Conservation (phyloP, 2,797 vertebrate genomes). For the Lepus oiostolus region DNA sequence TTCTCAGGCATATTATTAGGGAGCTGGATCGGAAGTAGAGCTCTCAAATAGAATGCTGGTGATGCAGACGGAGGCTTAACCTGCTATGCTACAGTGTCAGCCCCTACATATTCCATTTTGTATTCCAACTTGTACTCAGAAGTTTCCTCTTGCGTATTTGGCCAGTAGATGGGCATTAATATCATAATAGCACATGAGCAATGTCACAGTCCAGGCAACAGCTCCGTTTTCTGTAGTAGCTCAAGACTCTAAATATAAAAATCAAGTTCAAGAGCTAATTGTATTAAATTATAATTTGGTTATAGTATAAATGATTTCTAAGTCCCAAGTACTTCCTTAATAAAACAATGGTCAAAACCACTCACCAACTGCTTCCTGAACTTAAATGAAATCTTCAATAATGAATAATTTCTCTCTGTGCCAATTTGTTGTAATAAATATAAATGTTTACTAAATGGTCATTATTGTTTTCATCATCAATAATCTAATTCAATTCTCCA, state of each 20-base stretch:
- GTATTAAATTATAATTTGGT: conserved; percentile 74
- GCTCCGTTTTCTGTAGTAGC: background rate
- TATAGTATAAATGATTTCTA: conserved; percentile 69
- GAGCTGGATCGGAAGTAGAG: no score
- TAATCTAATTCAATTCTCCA: background rate
- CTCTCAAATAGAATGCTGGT: no score
- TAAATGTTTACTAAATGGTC: background rate
- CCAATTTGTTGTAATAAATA: conserved; percentile 63
- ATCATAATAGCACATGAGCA: conserved; percentile 36
- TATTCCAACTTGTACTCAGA: background rate
- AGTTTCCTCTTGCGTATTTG: conserved; percentile 46
- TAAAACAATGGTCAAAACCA: conserved; percentile 81
- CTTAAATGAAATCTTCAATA: conserved; percentile 48
- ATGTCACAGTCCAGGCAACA: background rate
- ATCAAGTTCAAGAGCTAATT: conserved; percentile 79
- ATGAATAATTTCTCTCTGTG: conserved; percentile 43
- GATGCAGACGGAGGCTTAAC: no score
- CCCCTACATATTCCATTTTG: background rate
- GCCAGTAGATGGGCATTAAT: conserved; percentile 7
- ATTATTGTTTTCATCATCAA: conserved; percentile 37
- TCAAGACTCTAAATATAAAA: conserved; percentile 68
- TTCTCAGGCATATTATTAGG: no score
- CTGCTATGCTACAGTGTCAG: no score
- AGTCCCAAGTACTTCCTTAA: conserved; percentile 80
- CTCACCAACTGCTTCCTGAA: conserved; percentile 52